Percentiles rank a stretch among this genome's conserved stretches.
Conservation (phyloP, 2,888 invertebrate species). For the Spialia ferax region DNA sequence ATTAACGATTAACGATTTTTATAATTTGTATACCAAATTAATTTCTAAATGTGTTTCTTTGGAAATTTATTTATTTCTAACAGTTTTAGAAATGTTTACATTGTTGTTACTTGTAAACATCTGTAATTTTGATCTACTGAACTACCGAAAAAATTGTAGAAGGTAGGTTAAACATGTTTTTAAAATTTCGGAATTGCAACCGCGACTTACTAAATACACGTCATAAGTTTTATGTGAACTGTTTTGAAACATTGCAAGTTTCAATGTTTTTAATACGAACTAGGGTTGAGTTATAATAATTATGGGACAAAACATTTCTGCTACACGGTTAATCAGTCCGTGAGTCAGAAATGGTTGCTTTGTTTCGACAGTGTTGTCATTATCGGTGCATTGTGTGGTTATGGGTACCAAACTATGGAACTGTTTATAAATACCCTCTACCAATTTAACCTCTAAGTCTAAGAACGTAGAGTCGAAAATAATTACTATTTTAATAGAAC, state of each 20-base stretch:
- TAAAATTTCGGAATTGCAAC: no score
- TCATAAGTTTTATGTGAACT: neutral
- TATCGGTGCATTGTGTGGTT: slow-evolving; percentile 26
- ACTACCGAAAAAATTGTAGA: no score
- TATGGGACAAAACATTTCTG: neutral
- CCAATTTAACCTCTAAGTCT: slow-evolving; percentile 18
- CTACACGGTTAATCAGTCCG: slow-evolving; percentile 17
- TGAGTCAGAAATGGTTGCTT: slow-evolving; percentile 29
- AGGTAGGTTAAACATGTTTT: no score
- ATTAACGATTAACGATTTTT: no score
- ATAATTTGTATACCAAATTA: no score
- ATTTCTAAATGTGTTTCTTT: no score
- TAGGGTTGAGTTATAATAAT: neutral
- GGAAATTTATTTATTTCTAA: no score
- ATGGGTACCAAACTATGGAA: slow-evolving; percentile 20
- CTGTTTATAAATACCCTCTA: slow-evolving; percentile 28
- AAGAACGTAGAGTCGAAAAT: slow-evolving; percentile 5
- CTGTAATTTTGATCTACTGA: no score
- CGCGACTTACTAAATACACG: no score
- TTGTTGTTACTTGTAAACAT: no score
- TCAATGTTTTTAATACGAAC: neutral
- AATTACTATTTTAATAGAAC: neutral
- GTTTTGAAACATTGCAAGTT: neutral
- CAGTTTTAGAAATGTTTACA: no score
- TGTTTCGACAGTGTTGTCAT: slow-evolving; percentile 38